Evolutionary conservation across 2,888 invertebrate species (phyloP), one percentile per base, ranked within the genome.

Genomic region (Agonopterix arenella): DNA sequence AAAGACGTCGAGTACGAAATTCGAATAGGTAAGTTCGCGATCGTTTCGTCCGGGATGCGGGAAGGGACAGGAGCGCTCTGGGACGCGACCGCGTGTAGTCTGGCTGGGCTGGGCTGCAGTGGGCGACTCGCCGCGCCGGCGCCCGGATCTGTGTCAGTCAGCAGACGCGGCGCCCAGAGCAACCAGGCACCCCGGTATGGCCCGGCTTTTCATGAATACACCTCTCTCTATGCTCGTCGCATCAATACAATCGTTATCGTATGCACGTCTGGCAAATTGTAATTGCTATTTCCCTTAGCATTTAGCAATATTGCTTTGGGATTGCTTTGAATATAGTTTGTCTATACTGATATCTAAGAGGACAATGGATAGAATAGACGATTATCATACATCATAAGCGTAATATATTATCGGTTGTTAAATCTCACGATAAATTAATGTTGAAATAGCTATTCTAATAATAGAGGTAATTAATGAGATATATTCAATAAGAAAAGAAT

Each of bases 111-210:
- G 80, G 82, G 81, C 62, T 72, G 78, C 79, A 79, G 76, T 67
- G 62, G 68, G 57, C 28, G 56, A 60, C 56, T 55, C 77, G 79
- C 66, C 88, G 89, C 88, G 89, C 89, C 89, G 88, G 86, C 88
- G 88, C 85, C 85, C 75, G 74, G 79, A 86, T 80, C 80, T 84
- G 79, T 88, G 88, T 86, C 88, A 85, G 74, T 51, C 28, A 44
- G 70, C 71, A 73, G 73, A 71, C 76, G 74, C 74, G 74, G 80
- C 74, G 76, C 80, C 79, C 76, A 69, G 68, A 76, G 70, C 76
- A 73, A 70, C 76, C 70, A 64, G 60, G 62, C 60, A 64, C 71
- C 75, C 76, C 78, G 71, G 74, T 76, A 28, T 73, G 80, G 73
- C 75, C 76, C 28, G 5, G 28, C 28, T 28, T 28, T 28, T 28